Conservation (phyloP, 2,797 vertebrate species). For the Dipus sagitta region DNA sequence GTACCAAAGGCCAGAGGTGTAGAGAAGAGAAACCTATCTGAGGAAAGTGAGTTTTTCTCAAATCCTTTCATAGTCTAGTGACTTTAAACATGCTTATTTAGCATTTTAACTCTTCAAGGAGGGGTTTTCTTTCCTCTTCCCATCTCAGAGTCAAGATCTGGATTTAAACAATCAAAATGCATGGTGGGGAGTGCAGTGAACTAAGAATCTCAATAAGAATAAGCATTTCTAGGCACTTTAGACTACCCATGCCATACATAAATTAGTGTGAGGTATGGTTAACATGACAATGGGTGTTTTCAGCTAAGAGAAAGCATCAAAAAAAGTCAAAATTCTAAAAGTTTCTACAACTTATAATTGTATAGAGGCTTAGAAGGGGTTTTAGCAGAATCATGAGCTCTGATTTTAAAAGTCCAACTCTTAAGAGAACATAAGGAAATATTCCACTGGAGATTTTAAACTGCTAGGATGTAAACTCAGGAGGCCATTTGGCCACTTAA, state of each 20-base stretch:
- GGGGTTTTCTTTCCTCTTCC: not conserved
- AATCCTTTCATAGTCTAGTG: not conserved
- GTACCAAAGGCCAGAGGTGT: not conserved
- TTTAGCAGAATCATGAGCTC: conserved; percentile 36
- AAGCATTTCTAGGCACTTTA: not conserved
- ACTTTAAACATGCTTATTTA: not conserved
- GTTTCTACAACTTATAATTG: not conserved
- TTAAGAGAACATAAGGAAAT: not conserved
- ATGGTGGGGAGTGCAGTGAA: too few species aligned
- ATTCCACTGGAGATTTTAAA: not conserved
- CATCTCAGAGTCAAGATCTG: not conserved
- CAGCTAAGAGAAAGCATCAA: not conserved
- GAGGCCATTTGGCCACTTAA: not conserved
- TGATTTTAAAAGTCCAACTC: not conserved
- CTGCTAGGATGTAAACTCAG: not conserved
- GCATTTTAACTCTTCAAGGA: not conserved
- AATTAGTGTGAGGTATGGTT: not conserved
- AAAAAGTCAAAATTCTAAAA: conserved; percentile 7
- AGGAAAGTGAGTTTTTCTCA: not conserved
- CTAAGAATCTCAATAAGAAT: not conserved
- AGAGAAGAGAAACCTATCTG: not conserved
- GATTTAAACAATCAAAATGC: not conserved
- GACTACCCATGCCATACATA: not conserved
- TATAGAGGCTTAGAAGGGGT: not conserved
- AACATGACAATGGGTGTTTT: not conserved